Evolutionary conservation across 2,888 invertebrate genomes (phyloP), one percentile per base, ranked within the genome.

Genomic region (Empis livida): DNA sequence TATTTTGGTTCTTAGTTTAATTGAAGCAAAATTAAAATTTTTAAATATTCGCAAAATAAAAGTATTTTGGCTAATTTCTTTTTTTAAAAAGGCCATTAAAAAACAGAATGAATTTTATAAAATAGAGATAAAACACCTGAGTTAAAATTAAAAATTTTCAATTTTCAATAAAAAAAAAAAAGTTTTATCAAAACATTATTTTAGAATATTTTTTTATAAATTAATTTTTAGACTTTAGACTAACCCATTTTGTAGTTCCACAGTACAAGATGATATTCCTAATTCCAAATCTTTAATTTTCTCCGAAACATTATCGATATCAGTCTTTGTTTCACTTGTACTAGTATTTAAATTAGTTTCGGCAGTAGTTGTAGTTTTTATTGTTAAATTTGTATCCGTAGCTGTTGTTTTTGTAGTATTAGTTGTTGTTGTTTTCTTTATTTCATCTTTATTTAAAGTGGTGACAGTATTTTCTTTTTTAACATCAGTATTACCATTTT

Each of bases 221-320:
- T n/a, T 13, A 13, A 15, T 11, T 15, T 20, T 11, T 42, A 31
- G 27, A 13, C 43, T 51, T 50, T 46, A 50, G 42, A 55, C 53
- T 48, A 52, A 55, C 53, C 56, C 57, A 51, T 58, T 58, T 44
- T 55, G 56, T 8, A 56, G 49, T 51, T 57, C 57, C 42, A 53
- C 54, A 16, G 48, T 47, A 30, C 44, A 47, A 23, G 49, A 44
- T 42, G 31, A 47, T 17, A 50, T n/a, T n/a, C 45, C 30, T 13
- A 48, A 42, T 16, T 46, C 31, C 14, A 48, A 40, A n/a, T 45
- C 46, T 43, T 53, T 51, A 13, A 51, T 43, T 47, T 48, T 48
- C 38, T 51, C 51, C 6, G 48, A 32, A 42, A 51, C 46, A 17
- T 46, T 48, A 15, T 51, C 53, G 43, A 45, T 49, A 35, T 54